Evolutionary conservation across 2,797 vertebrate species (phyloP).

Genomic region (Oceanodroma leucorhoa): DNA sequence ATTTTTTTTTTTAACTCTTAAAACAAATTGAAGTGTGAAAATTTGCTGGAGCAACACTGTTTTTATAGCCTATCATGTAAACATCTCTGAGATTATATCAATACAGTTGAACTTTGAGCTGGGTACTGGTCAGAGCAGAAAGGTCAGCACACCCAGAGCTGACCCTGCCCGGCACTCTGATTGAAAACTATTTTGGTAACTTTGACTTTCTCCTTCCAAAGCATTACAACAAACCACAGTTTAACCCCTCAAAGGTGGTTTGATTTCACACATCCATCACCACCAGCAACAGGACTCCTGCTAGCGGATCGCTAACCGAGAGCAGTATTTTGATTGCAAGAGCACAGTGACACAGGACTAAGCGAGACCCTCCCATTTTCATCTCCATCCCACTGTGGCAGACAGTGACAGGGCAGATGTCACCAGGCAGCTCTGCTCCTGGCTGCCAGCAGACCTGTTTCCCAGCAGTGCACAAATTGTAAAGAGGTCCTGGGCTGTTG

Average conservation of each 20-base stretch:
- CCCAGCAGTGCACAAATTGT: neutral
- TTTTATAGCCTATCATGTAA: conserved; percentile 29
- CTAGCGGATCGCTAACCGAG: neutral
- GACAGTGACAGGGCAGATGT: neutral
- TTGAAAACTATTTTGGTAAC: neutral
- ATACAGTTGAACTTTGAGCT: neutral
- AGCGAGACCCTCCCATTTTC: neutral
- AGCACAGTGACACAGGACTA: neutral
- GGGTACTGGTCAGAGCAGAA: neutral
- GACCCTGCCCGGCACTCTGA: neutral
- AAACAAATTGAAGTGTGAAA: conserved; percentile 60
- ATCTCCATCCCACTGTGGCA: neutral
- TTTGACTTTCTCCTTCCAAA: conserved; percentile 36
- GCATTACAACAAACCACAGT: neutral
- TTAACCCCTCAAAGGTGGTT: neutral
- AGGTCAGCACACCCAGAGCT: conserved; percentile 2
- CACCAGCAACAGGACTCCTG: neutral
- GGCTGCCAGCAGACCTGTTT: neutral
- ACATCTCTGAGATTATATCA: neutral
- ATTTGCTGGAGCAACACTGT: neutral
- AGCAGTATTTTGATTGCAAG: neutral
- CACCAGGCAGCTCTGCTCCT: neutral
- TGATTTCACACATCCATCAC: neutral
- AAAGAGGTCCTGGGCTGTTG: neutral
- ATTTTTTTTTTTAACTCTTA: neutral